A percentile compares a stretch with the other conserved stretches of the same genome.
These are phyloP conservation scores for Lycophotia porphyrea DNA, from an alignment of 2,888 invertebrate genomes.

Conservation along the genomic window DNA sequence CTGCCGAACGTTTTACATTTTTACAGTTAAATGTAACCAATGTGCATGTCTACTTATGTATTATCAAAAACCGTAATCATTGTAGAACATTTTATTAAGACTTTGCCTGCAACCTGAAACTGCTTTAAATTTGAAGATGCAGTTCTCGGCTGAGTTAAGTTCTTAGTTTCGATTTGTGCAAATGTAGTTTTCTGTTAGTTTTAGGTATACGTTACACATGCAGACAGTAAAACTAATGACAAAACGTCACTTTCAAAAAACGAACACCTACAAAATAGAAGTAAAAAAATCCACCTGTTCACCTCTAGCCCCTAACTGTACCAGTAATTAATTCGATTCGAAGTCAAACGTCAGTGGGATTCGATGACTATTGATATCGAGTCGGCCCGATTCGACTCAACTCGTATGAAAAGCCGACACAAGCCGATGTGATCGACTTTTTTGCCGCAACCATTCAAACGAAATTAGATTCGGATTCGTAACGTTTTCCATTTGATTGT, in stretches of 20 bases:
- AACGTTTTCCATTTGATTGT: slow-evolving; percentile 72
- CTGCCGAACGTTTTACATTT: too few species aligned
- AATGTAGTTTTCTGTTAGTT: background rate
- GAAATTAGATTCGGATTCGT: slow-evolving; percentile 87
- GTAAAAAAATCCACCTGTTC: slow-evolving; percentile 75
- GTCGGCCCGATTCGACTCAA: slow-evolving; percentile 42
- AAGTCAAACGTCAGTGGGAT: slow-evolving; percentile 74
- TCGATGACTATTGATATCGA: slow-evolving; percentile 86
- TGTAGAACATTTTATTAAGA: background rate
- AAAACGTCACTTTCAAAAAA: slow-evolving; percentile 46
- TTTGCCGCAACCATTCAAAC: slow-evolving; percentile 83
- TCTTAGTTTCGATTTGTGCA: background rate
- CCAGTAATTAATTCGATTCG: slow-evolving; percentile 84
- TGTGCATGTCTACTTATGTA: too few species aligned
- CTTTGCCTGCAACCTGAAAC: too few species aligned
- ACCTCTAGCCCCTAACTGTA: slow-evolving; percentile 81
- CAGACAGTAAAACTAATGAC: slow-evolving; percentile 49
- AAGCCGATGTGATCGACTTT: slow-evolving; percentile 83
- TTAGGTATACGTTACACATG: background rate
- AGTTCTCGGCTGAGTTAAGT: background rate
- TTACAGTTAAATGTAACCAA: too few species aligned
- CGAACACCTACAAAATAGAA: slow-evolving; percentile 43
- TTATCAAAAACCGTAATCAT: background rate
- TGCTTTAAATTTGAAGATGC: too few species aligned
- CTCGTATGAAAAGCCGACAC: slow-evolving; percentile 82